Conservation (phyloP, 2,797 vertebrate genomes). For the Mormyrus proboscirostris region DNA sequence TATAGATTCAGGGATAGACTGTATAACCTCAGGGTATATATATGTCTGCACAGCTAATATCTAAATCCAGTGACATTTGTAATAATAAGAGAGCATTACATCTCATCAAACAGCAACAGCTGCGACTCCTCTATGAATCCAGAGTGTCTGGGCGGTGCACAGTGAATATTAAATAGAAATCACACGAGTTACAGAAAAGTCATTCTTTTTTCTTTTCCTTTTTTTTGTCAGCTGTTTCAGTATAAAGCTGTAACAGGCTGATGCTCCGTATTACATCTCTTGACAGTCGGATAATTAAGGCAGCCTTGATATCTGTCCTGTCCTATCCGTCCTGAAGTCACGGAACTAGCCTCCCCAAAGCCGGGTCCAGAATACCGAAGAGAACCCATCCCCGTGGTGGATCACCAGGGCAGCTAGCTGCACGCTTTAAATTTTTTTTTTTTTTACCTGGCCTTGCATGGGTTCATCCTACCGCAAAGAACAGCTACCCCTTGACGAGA, state of each 20-base stretch:
- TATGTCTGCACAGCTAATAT: background rate
- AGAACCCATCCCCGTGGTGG: background rate
- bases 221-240: background rate
- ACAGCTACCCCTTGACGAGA: background rate
- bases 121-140: background rate
- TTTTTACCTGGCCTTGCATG: background rate
- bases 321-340: background rate
- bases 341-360: background rate
- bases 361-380: background rate
- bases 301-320: background rate
- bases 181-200: background rate
- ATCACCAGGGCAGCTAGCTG: background rate
- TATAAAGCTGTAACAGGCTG: background rate
- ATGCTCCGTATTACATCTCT: background rate
- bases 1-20: background rate
- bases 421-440: background rate
- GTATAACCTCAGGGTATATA: background rate
- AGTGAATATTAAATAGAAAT: background rate
- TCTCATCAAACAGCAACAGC: slow-evolving; percentile 2
- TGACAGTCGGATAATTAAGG: background rate
- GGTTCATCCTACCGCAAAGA: background rate
- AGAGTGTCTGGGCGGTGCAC: background rate
- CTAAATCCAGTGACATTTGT: background rate
- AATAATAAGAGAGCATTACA: background rate
- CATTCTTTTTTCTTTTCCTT: background rate